A percentile compares a stretch with the other conserved stretches of the same genome.
Conservation (phyloP, 2,888 invertebrate species). For the Acholoe squamosa region DNA sequence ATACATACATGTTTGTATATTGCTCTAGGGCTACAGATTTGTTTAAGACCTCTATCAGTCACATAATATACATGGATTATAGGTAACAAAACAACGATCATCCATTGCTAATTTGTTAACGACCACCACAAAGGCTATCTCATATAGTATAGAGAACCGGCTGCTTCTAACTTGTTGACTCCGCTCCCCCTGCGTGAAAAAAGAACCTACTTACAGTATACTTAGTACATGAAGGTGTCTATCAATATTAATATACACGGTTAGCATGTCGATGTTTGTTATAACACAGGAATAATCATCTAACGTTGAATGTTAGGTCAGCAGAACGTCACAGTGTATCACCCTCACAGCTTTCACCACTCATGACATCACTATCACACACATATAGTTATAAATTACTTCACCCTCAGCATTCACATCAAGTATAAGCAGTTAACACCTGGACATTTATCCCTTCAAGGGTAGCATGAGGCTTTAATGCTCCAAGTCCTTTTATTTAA, state of each 20-base stretch:
- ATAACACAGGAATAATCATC: conserved; percentile 4
- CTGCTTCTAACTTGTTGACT: conserved; percentile 45
- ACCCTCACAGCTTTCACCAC: conserved; percentile 45
- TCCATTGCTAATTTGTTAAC: conserved; percentile 26
- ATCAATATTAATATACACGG: conserved; percentile 45
- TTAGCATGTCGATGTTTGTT: conserved; percentile 30
- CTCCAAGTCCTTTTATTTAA: no score
- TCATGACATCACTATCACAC: conserved; percentile 21
- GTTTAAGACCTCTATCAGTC: conserved; percentile 42
- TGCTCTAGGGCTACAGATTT: conserved; percentile 50
- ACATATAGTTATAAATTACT: no score
- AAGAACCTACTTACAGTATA: conserved; percentile 19
- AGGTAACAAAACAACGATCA: conserved; percentile 39
- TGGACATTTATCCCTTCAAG: no score
- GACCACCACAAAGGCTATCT: conserved; percentile 45
- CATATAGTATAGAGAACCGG: conserved; percentile 11
- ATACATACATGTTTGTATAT: conserved; percentile 26
- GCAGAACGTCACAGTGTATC: conserved; percentile 60
- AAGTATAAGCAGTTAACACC: no score
- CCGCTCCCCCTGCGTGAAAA: conserved; percentile 60
- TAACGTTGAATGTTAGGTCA: conserved; percentile 42
- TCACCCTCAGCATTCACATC: no score
- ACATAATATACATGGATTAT: conserved; percentile 38
- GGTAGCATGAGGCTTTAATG: no score
- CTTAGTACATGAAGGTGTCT: conserved; percentile 38